Evolutionary conservation across 2,888 invertebrate genomes (phyloP), one percentile per base, ranked within the genome.

Genomic region (Dolichopus griseipennis): DNA sequence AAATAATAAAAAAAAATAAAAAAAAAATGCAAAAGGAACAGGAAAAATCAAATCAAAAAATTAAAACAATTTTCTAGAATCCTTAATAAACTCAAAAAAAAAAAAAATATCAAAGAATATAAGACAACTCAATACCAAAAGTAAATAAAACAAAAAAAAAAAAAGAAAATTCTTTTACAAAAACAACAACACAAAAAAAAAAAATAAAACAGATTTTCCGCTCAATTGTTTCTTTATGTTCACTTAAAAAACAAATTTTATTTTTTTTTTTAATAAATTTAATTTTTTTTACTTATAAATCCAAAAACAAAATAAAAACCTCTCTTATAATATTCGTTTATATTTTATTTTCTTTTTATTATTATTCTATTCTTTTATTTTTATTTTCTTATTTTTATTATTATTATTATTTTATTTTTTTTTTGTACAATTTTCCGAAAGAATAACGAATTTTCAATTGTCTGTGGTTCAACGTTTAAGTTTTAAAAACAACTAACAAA

Each of bases 21-120:
- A 27, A 27, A 27, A 27, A 27, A 27, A 27, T 37, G 10, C 34
- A 34, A 37, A 10, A 37, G 12, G 8, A 37, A 37, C 4, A 10
- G 12, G 12, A 37, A 10, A 37, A 37, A 37, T 37, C 12, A 37
- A 37, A 37, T 37, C 37, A 37, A 12, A 37, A 37, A 37, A 52
- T 52, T 52, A 9, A 52, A 52, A 18, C 52, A 52, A 52, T 52
- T 52, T 52, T 52, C 52, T 52, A 52, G 52, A 52, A 52, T 52
- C 2, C 52, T 18, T 52, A 52, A 52, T 52, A 18, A 18, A 52
- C 52, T 52, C n/a, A n/a, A 52, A 18, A 52, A 37, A 37, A 52
- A 12, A 18, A 6, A 18, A 52, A 18, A 52, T 15, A 5, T 12
- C 15, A 41, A 12, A 41, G 12, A 41, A 41, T 41, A 41, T 41